A percentile compares a stretch with the other conserved stretches of the same genome.
phyloP scores from a whole-genome alignment of 2,113 vertebrate genomes.

The Bubo bubo region DNA sequence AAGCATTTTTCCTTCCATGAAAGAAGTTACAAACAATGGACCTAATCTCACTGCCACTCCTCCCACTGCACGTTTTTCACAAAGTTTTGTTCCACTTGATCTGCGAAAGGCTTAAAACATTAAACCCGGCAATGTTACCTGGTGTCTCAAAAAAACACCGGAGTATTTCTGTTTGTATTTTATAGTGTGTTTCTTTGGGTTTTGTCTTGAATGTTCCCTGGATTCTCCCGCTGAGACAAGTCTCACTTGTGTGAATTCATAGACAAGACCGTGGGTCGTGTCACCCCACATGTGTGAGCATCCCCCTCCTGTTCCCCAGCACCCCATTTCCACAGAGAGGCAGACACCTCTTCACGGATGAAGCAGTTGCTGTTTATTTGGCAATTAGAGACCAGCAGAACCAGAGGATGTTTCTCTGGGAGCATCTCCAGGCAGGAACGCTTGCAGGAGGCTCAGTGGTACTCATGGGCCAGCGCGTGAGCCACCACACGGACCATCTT shows the following conservation, averaged over 20 bases:
- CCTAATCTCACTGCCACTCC: not conserved
- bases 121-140: fast-evolving
- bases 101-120: not conserved
- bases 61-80: not conserved
- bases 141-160: not conserved
- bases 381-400: not conserved
- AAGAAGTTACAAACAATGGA: fast-evolving
- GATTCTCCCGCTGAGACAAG: not conserved
- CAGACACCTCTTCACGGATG: not conserved
- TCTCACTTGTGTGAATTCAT: not conserved
- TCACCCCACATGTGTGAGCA: fast-evolving
- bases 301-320: not conserved
- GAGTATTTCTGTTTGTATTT: not conserved
- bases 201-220: no score
- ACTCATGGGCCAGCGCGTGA: constrained; percentile 75
- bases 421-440: fast-evolving
- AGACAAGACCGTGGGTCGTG: fast-evolving
- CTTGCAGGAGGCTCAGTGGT: constrained; percentile 64
- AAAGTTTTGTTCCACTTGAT: not conserved
- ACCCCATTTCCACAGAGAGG: not conserved
- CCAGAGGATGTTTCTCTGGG: not conserved
- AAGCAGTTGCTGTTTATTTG: constrained; percentile 9
- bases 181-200: not conserved
- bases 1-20: not conserved
- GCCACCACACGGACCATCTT: constrained; percentile 82